Evolutionary conservation across 1,140 invertebrate species (phyloP).

Genomic region (Drosophila funebris): DNA sequence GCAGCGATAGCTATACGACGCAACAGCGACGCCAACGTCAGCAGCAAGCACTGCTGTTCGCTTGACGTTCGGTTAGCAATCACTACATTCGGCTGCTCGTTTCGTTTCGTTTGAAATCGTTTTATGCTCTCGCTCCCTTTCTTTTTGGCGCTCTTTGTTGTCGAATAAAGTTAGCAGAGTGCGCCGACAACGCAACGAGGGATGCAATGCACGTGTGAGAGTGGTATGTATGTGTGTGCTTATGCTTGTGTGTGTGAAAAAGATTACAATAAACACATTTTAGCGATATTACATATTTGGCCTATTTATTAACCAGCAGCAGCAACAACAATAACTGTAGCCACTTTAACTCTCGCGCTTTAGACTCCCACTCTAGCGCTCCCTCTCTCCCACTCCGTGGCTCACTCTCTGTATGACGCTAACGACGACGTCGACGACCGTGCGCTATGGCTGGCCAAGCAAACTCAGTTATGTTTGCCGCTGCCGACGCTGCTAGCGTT

Average conservation of each 20-base stretch:
- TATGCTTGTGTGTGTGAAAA: constrained; percentile 52
- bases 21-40: constrained; percentile 25
- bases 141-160: constrained; percentile 50
- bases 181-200: constrained; percentile 37
- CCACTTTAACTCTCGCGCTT: constrained; percentile 18
- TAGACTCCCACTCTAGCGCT: constrained; percentile 10
- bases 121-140: constrained; percentile 11
- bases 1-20: constrained; percentile 1
- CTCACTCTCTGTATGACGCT: neutral
- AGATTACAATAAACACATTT: constrained; percentile 82
- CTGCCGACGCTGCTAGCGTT: constrained; percentile 6
- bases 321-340: constrained; percentile 30
- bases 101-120: neutral
- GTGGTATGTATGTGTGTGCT: constrained; percentile 60
- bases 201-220: constrained; percentile 71
- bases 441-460: constrained; percentile 68
- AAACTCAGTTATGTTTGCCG: constrained; percentile 77
- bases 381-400: constrained; percentile 16
- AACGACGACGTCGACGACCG: constrained; percentile 19
- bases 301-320: constrained; percentile 74
- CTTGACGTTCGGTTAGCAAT: neutral
- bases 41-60: neutral
- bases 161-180: constrained; percentile 6
- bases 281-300: constrained; percentile 82
- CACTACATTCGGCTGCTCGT: neutral